Base-by-base conservation (phyloP, 2,797 vertebrate species). In the Gymnoscopelus braueri region DNA sequence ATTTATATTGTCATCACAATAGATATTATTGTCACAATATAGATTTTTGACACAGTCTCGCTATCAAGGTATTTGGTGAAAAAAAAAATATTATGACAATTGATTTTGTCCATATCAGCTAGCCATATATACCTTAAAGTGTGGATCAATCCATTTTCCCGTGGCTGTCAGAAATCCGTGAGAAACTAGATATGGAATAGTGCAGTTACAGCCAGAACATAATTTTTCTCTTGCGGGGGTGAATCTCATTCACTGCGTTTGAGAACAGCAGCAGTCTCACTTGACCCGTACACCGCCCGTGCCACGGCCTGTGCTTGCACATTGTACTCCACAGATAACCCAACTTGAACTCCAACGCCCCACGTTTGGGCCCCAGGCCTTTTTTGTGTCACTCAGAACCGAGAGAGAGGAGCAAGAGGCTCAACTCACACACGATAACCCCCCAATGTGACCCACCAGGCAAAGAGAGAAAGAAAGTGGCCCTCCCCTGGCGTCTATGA, bases 141-240 rank as follows among this genome's bases (percentile, higher is more conserved):
- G 1, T 71, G 19, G 69, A 89, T 89, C 85, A 78, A 88, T 84
- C 77, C 39, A 80, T 77, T 74, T 87, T 63, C 78, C 72, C 84
- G 85, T 69, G 60, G 65, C 81, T 78, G 84, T 84, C 81, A 72
- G 78, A 75, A 84, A 84, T 57, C 77, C 79, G 82, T 71, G 67
- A 72, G 67, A 84, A 81, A 84, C 67, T 78, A 84, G 83, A 85
- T 84, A 71, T 72, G 88, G 81, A 80, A 72, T 70, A 80, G 81
- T 70, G 81, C 83, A 87, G 86, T 88, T 88, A 88, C 80, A 87
- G 81, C 75, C 60, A 62, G 81, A 66, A 83, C 82, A 79, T 80
- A 81, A 75, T 62, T n/a, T 80, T 72, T 81, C 72, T 84, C 81
- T 35, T 71, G 72, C 84, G 87, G 86, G 86, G 86, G 39, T 44